Evolutionary conservation across 2,888 invertebrate species (phyloP), one percentile per base, ranked within the genome.

Genomic region (Scaeva pyrastri): DNA sequence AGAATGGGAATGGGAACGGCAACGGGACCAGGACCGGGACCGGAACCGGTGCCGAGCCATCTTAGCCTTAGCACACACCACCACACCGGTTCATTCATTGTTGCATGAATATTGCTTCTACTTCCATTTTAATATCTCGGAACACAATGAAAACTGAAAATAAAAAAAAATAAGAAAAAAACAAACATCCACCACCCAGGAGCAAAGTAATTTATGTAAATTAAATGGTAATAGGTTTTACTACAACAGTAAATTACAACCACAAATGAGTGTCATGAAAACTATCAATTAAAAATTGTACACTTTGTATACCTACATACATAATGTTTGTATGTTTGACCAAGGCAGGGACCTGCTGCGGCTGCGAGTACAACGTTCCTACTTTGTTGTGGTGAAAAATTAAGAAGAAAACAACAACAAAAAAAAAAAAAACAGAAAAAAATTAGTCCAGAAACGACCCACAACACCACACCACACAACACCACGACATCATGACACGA

Each of bases 211-310:
- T 81, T 81, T 75, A 70, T 75, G 81, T 50, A 71, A 81, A 64
- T 76, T 62, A 81, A 82, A 82, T 72, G 77, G 55, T 72, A 82
- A 84, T 79, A 56, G 71, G 56, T 71, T 84, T 75, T 26, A 50
- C 80, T 80, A 50, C 50, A 80, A 66, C 56, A 56, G 64, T 70
- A 71, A 79, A 70, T 70, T 79, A 74, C 75, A 72, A 72, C 79
- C 62, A n/a, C 71, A 80, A 75, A 80, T 74, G 79, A 71, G 71
- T 79, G 75, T 60, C 84, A 80, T 79, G 84, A 79, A 75, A 71
- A 66, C 68, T 83, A 21, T 73, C 73, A 83, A 83, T 83, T 78
- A 78, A 66, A 66, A 66, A 52, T 7, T 31, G 8, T 31, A 31
- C 31, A 31, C 8, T 31, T 31, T 31, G 5, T 31, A 31, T 31